Evolutionary conservation across 2,113 vertebrate species (phyloP), one percentile per base, ranked within the genome.

Genomic region (Petaurus breviceps): DNA sequence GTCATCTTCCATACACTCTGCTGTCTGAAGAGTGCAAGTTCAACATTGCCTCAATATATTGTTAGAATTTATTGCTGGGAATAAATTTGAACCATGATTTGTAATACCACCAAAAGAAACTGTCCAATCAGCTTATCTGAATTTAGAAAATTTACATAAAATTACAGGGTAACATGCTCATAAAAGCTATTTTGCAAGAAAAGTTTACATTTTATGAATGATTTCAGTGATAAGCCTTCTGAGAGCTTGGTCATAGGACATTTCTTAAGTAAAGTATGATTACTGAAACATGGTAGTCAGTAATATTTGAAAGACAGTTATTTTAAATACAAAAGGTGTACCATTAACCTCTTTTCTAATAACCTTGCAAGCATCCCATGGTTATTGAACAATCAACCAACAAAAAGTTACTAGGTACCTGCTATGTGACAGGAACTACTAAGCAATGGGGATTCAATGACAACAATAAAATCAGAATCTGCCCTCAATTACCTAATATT

Each of bases 31-130:
- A 94, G 54, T 95, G 47, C 2, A 95, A 96, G 95, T 90, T 47
- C 91, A 95, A 50, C 31, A 4, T n/a, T 96, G 3, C 5, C 93
- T 0, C 89, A 53, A 0, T 37, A 24, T 0, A 26, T 1, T 50
- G 55, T 90, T 3, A 49, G 46, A 93, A 94, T 92, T 43, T 93
- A 11, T 68, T 96, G 51, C 7, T 26, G 53, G 93, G 12, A 94
- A 95, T 89, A 89, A 93, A 96, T 97, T 96, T 22, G 55, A 31
- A 9, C 95, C 0, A 92, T 51, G 31, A 93, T 93, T 92, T 89
- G 55, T 50, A 53, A 61, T 91, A 92, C 0, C 26, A 54, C 28
- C 19, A 53, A 95, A 91, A n/a, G n/a, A 57, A 55, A 96, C 93
- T 90, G 23, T 89, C 89, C 24, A 16, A 50, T n/a, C n/a, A 28